A percentile compares a stretch with the other conserved stretches of the same genome.
Evolutionary conservation across 2,888 invertebrate genomes (phyloP).

Genomic region (Eristalinus sepulchralis): DNA sequence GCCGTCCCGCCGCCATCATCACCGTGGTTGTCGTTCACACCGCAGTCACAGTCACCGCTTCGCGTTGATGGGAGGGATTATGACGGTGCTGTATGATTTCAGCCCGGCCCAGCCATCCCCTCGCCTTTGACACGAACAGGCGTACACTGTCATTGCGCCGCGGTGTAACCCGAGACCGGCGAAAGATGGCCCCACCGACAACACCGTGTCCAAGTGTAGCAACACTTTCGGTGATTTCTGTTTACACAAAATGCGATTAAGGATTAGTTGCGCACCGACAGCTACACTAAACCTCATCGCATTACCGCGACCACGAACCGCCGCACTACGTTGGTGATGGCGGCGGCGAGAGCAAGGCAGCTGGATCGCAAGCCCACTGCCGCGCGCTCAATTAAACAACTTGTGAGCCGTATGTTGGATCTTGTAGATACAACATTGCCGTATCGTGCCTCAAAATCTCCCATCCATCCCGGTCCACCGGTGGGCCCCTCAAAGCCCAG

Average conservation of each 20-base stretch:
- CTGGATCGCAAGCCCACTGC: conserved; percentile 13
- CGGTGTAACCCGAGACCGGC: conserved; percentile 52
- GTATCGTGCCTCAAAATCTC: conserved; percentile 57
- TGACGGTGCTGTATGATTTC: conserved; percentile 38
- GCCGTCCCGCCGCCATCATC: background rate
- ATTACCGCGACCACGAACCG: conserved; percentile 34
- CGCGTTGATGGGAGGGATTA: conserved; percentile 22
- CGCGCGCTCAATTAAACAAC: conserved; percentile 63
- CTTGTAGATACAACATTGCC: conserved; percentile 54
- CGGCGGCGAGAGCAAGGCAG: background rate
- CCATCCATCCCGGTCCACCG: conserved; percentile 5
- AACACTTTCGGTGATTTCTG: conserved; percentile 70
- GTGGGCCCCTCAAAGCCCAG: background rate
- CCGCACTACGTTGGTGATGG: background rate
- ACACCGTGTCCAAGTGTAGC: conserved; percentile 68
- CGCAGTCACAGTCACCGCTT: background rate
- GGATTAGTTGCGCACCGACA: conserved; percentile 67
- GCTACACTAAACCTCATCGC: conserved; percentile 16
- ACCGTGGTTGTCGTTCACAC: background rate
- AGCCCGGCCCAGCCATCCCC: background rate
- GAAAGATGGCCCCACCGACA: conserved; percentile 32
- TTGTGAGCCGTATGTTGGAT: conserved; percentile 55
- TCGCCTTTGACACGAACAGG: conserved; percentile 1
- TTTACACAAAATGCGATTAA: conserved; percentile 71
- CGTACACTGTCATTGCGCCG: conserved; percentile 7